phyloP scores from a whole-genome alignment of 2,797 vertebrate genomes.

The Sus cebifrons region DNA sequence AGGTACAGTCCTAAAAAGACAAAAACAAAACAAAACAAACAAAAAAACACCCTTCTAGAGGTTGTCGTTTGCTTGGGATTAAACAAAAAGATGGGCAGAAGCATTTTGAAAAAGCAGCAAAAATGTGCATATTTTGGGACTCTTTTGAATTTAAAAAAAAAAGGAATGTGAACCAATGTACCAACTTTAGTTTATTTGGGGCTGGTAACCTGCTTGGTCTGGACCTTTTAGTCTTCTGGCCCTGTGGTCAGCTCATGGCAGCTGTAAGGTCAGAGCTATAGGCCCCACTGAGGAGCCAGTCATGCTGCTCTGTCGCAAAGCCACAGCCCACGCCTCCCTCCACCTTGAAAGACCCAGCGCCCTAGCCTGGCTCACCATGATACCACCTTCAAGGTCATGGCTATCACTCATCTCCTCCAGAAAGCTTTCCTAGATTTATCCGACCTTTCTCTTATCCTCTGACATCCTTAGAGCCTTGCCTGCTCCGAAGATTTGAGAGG shows the following conservation, averaged over 20 bases:
- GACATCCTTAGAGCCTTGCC: neutral
- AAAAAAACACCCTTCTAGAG: neutral
- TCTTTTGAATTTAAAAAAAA: neutral
- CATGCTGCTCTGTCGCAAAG: neutral
- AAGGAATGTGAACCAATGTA: neutral
- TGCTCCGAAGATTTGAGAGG: neutral
- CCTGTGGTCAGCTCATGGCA: neutral
- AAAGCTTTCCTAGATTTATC: neutral
- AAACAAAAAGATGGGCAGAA: conserved; percentile 7
- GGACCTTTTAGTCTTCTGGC: neutral
- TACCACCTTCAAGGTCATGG: neutral
- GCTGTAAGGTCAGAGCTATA: neutral
- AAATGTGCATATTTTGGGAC: neutral
- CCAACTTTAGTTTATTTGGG: neutral
- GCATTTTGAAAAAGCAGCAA: neutral
- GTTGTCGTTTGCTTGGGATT: neutral
- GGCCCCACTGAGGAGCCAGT: neutral
- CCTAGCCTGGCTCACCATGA: neutral
- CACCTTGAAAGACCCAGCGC: neutral
- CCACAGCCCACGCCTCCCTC: neutral
- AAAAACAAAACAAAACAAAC: no score
- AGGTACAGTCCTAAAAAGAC: no score
- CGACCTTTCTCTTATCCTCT: neutral
- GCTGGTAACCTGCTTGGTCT: neutral
- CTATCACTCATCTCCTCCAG: neutral